Percentiles rank a stretch among this genome's conserved stretches.
Conservation (phyloP, 2,888 invertebrate species). For the Trachelus stipa region DNA sequence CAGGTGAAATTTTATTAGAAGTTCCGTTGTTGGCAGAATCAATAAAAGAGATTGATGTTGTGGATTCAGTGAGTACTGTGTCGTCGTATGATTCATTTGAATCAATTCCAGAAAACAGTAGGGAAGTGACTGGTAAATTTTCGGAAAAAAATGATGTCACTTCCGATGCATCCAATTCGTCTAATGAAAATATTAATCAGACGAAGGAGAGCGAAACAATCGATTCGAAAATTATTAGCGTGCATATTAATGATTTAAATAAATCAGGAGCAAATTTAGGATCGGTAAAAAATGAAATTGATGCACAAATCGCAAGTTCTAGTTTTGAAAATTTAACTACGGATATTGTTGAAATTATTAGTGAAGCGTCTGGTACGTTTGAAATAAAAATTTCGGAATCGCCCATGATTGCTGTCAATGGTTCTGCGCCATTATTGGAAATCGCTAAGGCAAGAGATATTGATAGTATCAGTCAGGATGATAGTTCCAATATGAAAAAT, state of each 20-base stretch:
- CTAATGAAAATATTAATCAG: neutral
- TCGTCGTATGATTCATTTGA: slow-evolving; percentile 22
- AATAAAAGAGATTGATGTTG: too few species aligned
- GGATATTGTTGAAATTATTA: neutral
- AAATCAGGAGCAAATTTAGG: neutral
- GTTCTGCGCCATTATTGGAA: slow-evolving; percentile 42
- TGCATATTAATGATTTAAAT: neutral
- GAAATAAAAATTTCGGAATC: slow-evolving; percentile 53
- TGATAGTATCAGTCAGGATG: too few species aligned
- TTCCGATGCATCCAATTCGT: neutral
- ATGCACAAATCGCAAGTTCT: neutral
- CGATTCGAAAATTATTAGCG: neutral
- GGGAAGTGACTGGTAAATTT: neutral
- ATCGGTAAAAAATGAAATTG: neutral
- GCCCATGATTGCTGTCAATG: slow-evolving; percentile 48
- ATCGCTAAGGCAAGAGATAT: neutral
- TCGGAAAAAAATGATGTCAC: neutral
- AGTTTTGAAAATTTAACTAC: neutral
- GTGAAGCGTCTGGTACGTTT: slow-evolving; percentile 36
- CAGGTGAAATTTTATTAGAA: too few species aligned
- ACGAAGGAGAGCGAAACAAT: neutral
- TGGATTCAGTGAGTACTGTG: slow-evolving; percentile 4
- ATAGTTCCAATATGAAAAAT: too few species aligned
- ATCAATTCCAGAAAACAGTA: slow-evolving; percentile 17
- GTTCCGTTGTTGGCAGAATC: too few species aligned